phyloP scores from a whole-genome alignment of 1,140 invertebrate species.

The Zaprionus tsacasi region DNA sequence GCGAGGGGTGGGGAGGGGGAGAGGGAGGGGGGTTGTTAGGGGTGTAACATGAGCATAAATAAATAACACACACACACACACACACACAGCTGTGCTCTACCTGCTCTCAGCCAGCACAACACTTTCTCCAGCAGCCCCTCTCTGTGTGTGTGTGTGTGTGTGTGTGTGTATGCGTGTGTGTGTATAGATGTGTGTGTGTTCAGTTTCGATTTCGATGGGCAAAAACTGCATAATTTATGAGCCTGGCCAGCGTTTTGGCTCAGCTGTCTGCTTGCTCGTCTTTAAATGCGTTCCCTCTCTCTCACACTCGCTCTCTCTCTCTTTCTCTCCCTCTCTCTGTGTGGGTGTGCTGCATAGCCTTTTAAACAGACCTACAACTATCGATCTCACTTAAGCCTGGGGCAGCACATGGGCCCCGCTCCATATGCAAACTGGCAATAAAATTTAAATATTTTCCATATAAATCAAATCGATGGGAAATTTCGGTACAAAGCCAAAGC shows the following conservation, averaged over 20 bases:
- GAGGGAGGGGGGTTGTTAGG: too few species aligned
- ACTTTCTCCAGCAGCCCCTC: too few species aligned
- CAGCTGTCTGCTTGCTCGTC: conserved; percentile 31
- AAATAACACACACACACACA: conserved; percentile 26
- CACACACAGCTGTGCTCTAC: conserved; percentile 1
- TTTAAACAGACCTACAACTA: conserved; percentile 66
- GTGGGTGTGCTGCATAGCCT: conserved; percentile 24
- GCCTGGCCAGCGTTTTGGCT: conserved; percentile 34
- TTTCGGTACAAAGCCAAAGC: conserved; percentile 64
- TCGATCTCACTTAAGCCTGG: conserved; percentile 74
- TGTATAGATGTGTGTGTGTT: too few species aligned
- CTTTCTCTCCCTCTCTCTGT: not conserved
- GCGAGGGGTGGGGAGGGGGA: not conserved
- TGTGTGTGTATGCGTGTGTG: too few species aligned
- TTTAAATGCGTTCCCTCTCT: conserved; percentile 16
- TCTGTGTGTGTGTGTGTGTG: too few species aligned
- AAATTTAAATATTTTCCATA: conserved; percentile 82
- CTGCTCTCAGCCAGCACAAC: not conserved
- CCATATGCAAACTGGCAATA: conserved; percentile 80
- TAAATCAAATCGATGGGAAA: conserved; percentile 80
- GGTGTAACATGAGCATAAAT: conserved; percentile 10
- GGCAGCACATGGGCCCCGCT: conserved; percentile 31
- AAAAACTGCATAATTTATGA: conserved; percentile 74
- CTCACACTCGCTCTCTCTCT: too few species aligned
- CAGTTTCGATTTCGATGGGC: conserved; percentile 64